phyloP scores from a whole-genome alignment of 2,888 invertebrate species.

The Ernsta delagoae region DNA sequence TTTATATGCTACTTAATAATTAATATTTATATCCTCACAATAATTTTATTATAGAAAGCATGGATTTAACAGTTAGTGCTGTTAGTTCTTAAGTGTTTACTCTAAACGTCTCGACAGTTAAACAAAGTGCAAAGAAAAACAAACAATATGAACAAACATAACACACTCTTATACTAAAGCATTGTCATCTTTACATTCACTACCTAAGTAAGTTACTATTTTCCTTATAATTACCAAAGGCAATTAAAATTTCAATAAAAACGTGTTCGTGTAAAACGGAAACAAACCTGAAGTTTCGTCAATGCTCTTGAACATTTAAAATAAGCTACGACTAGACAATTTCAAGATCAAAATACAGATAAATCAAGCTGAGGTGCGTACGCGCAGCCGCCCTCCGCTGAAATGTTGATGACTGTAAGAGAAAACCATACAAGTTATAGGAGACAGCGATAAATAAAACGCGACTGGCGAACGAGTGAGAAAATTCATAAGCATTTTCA shows the following conservation, averaged over 20 bases:
- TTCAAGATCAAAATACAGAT: slow-evolving; percentile 73
- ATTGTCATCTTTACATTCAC: too few species aligned
- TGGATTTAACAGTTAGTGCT: neutral
- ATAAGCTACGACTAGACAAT: slow-evolving; percentile 58
- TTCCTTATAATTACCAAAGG: too few species aligned
- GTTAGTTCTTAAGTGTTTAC: neutral
- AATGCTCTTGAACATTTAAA: slow-evolving; percentile 45
- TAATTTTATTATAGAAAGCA: neutral
- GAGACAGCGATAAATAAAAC: slow-evolving; percentile 35
- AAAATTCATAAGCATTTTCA: too few species aligned
- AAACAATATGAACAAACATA: neutral
- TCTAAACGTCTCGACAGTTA: neutral
- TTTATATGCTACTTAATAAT: neutral
- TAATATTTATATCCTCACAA: neutral
- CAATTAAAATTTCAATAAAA: neutral
- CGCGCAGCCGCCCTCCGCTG: slow-evolving; percentile 69
- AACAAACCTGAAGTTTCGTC: slow-evolving; percentile 42
- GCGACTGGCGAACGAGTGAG: too few species aligned
- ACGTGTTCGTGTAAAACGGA: neutral
- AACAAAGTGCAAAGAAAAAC: neutral
- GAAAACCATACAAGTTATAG: slow-evolving; percentile 43
- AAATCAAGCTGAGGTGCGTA: slow-evolving; percentile 66
- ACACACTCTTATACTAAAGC: neutral
- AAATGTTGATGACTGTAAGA: slow-evolving; percentile 70
- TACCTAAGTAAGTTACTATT: too few species aligned